phyloP scores from a whole-genome alignment of 2,888 invertebrate species.

The Torymus aiolomorphi region DNA sequence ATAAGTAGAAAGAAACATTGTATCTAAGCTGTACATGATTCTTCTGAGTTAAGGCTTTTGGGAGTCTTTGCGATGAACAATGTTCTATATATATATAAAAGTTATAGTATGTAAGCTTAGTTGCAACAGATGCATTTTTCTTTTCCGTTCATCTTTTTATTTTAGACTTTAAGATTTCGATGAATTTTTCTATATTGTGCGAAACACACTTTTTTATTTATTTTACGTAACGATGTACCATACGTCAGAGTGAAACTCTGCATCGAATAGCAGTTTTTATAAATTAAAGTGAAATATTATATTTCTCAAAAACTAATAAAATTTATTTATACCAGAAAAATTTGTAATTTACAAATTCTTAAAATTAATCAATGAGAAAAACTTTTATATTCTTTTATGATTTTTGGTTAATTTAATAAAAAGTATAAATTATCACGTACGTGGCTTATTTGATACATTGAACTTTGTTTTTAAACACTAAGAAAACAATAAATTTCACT shows the following conservation, averaged over 20 bases:
- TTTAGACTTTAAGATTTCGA: slow-evolving; percentile 45
- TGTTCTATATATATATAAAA: slow-evolving; percentile 21
- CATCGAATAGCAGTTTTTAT: not conserved
- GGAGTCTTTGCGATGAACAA: slow-evolving; percentile 26
- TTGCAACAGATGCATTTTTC: slow-evolving; percentile 51
- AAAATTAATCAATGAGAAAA: too few relatives aligned
- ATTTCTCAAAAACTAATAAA: not conserved
- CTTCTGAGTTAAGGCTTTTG: slow-evolving; percentile 32
- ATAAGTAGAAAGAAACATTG: slow-evolving; percentile 30
- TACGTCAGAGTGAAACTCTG: slow-evolving; percentile 7
- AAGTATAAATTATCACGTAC: too few relatives aligned
- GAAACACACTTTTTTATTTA: slow-evolving; percentile 43
- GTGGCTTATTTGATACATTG: not conserved
- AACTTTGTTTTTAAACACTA: slow-evolving; percentile 1
- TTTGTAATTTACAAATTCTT: too few relatives aligned
- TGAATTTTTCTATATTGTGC: slow-evolving; percentile 40
- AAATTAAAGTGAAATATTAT: slow-evolving; percentile 17
- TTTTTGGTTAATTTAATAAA: too few relatives aligned
- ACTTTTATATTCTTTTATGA: too few relatives aligned
- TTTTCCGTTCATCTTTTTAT: slow-evolving; percentile 53
- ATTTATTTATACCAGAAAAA: too few relatives aligned
- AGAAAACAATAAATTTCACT: not conserved
- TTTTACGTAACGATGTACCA: slow-evolving; percentile 25
- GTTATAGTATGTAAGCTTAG: slow-evolving; percentile 46
- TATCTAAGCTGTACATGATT: slow-evolving; percentile 46